Evolutionary conservation across 1,140 invertebrate species (phyloP), one percentile per base, ranked within the genome.

Genomic region (Tetraneura akinire): DNA sequence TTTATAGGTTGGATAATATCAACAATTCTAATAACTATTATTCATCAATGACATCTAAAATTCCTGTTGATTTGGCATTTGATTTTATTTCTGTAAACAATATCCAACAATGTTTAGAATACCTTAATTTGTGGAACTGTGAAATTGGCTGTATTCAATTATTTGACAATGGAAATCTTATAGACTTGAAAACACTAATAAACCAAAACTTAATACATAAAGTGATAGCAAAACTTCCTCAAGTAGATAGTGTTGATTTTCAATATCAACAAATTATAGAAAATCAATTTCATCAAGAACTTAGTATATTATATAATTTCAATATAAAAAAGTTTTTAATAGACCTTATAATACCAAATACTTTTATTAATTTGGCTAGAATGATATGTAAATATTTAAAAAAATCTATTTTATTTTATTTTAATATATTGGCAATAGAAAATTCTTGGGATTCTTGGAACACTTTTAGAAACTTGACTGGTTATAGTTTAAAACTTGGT

Each of bases 401-500:
- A 26, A 42, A 78, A 57, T 21, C 51, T 26, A 47, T 78, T 16
- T 23, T 37, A 3, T 74, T 74, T 74, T 18, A 78, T 62, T 78
- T 78, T 29, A 45, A 78, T 1, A 6, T 78, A 78, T n/a, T 6
- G 16, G 37, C 21, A 37, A 18, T n/a, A 60, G 26, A 57, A 57
- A 45, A 60, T 60, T 23, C 74, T 26, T 78, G 74, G 74, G 74
- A 78, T 8, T 60, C 16, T 29, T 98, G 96, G 96, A 94, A 96
- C 82, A 87, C 88, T 78, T 92, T 98, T 83, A 91, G 95, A 82
- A 89, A 89, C 70, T 86, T 91, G 53, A 91, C 92, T 84, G 90
- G 93, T 83, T 92, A 89, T 86, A 91, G 93, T 84, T 90, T 91
- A 83, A 90, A 91, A 83, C 84, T 97, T 32, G 91, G 91, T 66